Base-by-base conservation (phyloP, 2,797 vertebrate genomes). In the Galagoides demidoff region DNA sequence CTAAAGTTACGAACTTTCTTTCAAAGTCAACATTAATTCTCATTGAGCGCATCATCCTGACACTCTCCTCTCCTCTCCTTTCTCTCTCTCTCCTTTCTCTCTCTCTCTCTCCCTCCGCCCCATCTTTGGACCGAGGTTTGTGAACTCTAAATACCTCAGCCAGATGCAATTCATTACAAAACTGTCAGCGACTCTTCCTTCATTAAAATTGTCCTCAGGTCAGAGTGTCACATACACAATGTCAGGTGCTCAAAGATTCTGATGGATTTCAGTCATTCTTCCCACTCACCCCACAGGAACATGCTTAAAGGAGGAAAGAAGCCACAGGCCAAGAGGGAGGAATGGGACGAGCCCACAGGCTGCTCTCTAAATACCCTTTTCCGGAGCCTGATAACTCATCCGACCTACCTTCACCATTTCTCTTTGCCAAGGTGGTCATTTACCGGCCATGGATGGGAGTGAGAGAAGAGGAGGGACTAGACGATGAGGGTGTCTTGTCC, bases 151-250 rank as follows among this genome's bases (percentile, higher is more conserved):
- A 88, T 73, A 79, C 31, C 27, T 92, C 74, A 79, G 34, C 66
- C 52, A 86, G 82, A 94, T 85, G 27, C n/a, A 73, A 91, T 91
- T 86, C 57, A 55, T 81, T 61, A 86, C 52, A 76, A 52, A 94
- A 74, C 29, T 52, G 37, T 34, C 20, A 91, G 81, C 19, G 55
- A 66, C 31, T 45, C 11, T 86, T 94, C 85, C 92, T 92, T 85
- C 83, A 74, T 83, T 90, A 57, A 74, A 57, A 74, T 89, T 84
- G 52, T 43, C 37, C 61, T 19, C 74, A 59, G 7, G 29, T 79
- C 14, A n/a, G 37, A 95, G 19, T 43, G 5, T 39, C 12, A 79
- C n/a, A 74, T 17, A 16, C 66, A 27, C 45, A 78, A 25, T 1
- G 14, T 49, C 7, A 73, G 7, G 43, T 76, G 31, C 29, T 92